Base-by-base conservation (phyloP, 2,888 invertebrate genomes). In the Cylindroiulus punctatus region DNA sequence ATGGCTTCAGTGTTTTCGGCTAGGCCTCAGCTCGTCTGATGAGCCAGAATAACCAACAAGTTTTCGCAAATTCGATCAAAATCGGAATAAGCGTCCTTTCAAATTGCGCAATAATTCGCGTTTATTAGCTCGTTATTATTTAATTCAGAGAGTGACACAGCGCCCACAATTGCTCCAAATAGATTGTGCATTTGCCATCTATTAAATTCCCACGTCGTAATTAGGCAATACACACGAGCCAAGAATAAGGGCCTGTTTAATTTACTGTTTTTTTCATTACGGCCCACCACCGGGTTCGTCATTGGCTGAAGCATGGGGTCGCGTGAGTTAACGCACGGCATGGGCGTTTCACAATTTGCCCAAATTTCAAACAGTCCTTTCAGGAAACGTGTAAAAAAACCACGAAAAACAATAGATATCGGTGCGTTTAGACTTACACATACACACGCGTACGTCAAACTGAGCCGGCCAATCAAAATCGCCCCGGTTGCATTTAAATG, bases 161-260 rank as follows among this genome's bases (percentile, higher is more conserved):
- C 65, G 65, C 65, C 65, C 65, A 65, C 65, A 65, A 65, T 26
- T 65, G 65, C 65, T 65, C 65, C 26, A 10, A 65, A 65, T 65
- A 65, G 26, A 65, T 65, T 65, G 65, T 26, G 26, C 26, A 65
- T 65, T 65, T 65, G 65, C 26, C 65, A 65, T 65, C 30, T 65
- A 65, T 65, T 65, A 65, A 65, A 26, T 65, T 65, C 65, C 26
- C 65, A 65, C 65, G 65, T 65, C 65, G 65, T 65, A 65, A 65
- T 65, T 65, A 65, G 65, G 10, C 65, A 22, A 57, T 26, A 65
- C n/a, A 57, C 57, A 57, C 57, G 19, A 17, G 57, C 57, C 57
- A n/a, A 26, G 65, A 65, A 26, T 65, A 65, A 65, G 65, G 65
- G 26, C 65, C 65, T 65, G 10, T 26, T 65, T 26, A 65, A 65